Evolutionary conservation across 2,888 invertebrate species (phyloP), one percentile per base, ranked within the genome.

Genomic region (Cantharis lateralis): DNA sequence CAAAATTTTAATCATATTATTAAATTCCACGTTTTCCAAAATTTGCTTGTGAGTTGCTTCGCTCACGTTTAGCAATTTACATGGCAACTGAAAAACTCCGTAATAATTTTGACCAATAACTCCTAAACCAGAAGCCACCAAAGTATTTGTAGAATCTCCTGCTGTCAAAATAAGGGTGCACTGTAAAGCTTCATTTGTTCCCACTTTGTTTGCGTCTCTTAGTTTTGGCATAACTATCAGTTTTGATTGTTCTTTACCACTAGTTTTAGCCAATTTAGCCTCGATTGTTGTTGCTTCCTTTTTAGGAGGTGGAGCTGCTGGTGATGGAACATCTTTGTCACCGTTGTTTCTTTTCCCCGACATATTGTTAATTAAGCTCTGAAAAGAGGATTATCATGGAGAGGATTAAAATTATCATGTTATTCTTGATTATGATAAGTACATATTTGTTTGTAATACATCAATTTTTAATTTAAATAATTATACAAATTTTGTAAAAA

Each of bases 101-200:
- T 95, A 98, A 84, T 94, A 93, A 87, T 99, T 98, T 82, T 98
- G 91, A 1, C 98, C 99, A 10, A 98, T 94, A 1, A 98, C 95
- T 81, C 96, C 94, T 15, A 99, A 92, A 66, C 99, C 99, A 5
- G 98, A 96, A 48, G 99, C 98, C 87, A 98, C 99, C 88, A 98
- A 91, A 0, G 98, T 93, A 87, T 99, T 99, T 88, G 99, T 99
- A 87, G 99, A 99, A 90, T 99, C 99, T 95, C 99, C 99, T 92
- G 99, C 99, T 71, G 99, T 99, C 28, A 99, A 92, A 83, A 99
- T 99, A 11, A 99, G 91, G 0, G 99, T 99, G 87, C 99, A 99
- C 77, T 94, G 92, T 77, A 94, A 91, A 0, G 98, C 95, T 84
- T 95, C 95, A 83, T 91, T 95, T 0, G 93, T 93, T 10, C 99